Percentiles rank a stretch among this genome's conserved stretches.
Evolutionary conservation across 2,797 vertebrate species (phyloP).

Genomic region (Cyprinodon diabolis): DNA sequence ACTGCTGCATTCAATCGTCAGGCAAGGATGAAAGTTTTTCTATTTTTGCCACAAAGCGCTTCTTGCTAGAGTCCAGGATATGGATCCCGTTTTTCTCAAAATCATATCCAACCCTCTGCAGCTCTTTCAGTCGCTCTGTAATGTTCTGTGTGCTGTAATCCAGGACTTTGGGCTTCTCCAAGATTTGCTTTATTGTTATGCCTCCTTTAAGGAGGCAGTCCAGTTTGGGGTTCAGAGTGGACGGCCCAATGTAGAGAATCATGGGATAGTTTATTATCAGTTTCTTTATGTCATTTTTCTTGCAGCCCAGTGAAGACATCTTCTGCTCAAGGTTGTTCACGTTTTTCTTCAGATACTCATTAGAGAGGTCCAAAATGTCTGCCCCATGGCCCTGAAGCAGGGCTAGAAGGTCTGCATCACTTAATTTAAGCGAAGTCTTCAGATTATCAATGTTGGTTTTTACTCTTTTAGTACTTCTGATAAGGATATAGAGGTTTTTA

Average conservation of each 20-base stretch:
- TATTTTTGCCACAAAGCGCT: conserved; percentile 79
- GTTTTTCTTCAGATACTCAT: conserved; percentile 77
- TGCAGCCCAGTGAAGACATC: conserved; percentile 68
- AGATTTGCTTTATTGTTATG: conserved; percentile 73
- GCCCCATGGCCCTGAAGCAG: conserved; percentile 75
- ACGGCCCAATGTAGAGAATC: conserved; percentile 72
- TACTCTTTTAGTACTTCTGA: conserved; percentile 82
- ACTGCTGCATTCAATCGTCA: conserved; percentile 22
- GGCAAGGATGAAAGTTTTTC: conserved; percentile 55
- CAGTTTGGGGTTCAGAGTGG: conserved; percentile 79
- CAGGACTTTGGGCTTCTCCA: conserved; percentile 79
- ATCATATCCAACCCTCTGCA: conserved; percentile 76
- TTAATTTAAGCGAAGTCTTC: conserved; percentile 68
- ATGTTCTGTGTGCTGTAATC: conserved; percentile 78
- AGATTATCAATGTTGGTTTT: conserved; percentile 76
- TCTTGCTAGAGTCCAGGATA: conserved; percentile 75
- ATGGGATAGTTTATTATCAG: conserved; percentile 69
- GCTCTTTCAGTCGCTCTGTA: conserved; percentile 66
- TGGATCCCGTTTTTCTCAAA: conserved; percentile 77
- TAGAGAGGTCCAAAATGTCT: conserved; percentile 81
- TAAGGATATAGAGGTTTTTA: conserved; percentile 84
- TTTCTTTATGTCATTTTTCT: conserved; percentile 60
- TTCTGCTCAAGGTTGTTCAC: conserved; percentile 70
- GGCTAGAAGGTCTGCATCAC: conserved; percentile 66
- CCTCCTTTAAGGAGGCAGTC: conserved; percentile 78